Conservation (phyloP, 2,888 invertebrate species). For the Beris chalybata region DNA sequence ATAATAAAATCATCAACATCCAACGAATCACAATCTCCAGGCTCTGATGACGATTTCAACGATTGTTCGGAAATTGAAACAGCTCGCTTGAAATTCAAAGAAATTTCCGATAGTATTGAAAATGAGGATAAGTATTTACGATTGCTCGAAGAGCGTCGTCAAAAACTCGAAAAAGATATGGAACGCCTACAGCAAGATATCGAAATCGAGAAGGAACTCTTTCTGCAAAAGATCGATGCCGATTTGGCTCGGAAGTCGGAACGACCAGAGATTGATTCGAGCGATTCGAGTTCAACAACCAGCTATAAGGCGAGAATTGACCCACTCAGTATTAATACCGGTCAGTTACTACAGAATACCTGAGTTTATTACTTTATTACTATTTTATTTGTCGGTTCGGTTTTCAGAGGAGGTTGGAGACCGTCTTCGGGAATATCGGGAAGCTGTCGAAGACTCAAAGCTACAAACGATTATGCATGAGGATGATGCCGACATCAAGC, state of each 20-base stretch:
- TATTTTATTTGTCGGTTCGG: neutral
- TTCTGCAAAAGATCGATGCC: conserved; percentile 30
- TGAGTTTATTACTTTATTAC: neutral
- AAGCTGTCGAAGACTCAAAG: conserved; percentile 27
- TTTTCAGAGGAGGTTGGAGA: conserved; percentile 27
- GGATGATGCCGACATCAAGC: conserved; percentile 33
- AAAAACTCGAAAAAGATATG: conserved; percentile 35
- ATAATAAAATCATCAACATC: conserved; percentile 14
- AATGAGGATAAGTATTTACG: conserved; percentile 32
- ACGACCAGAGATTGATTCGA: neutral
- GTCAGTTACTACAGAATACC: conserved; percentile 1
- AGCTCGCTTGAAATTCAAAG: conserved; percentile 23
- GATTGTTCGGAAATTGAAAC: conserved; percentile 12
- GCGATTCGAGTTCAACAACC: neutral
- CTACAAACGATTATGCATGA: conserved; percentile 3
- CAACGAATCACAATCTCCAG: neutral
- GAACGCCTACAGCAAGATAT: conserved; percentile 34
- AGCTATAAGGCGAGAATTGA: conserved; percentile 16
- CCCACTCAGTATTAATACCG: conserved; percentile 30
- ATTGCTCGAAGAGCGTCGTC: conserved; percentile 29
- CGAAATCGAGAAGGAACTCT: conserved; percentile 33
- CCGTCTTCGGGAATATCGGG: conserved; percentile 30
- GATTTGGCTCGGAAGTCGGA: conserved; percentile 32
- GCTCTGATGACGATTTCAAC: neutral
- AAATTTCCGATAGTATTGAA: conserved; percentile 34